phyloP scores from a whole-genome alignment of 2,888 invertebrate genomes.

The Nasonia oneida region DNA sequence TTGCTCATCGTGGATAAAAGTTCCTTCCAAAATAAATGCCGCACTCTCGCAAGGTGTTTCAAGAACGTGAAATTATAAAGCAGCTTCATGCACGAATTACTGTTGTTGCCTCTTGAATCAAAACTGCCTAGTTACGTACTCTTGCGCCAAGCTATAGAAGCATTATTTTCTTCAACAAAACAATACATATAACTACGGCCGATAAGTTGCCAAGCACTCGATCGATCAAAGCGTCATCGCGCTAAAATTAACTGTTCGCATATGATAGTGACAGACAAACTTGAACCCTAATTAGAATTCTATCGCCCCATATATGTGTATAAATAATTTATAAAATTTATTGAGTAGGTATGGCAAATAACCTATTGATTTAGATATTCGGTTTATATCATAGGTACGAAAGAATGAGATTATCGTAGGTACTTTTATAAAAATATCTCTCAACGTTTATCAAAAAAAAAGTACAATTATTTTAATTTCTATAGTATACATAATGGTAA shows the following conservation, averaged over 20 bases:
- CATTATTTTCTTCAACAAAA: neutral
- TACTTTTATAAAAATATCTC: no score
- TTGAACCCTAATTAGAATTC: neutral
- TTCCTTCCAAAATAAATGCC: conserved; percentile 1
- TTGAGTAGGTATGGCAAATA: no score
- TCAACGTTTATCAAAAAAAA: no score
- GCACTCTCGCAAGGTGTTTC: neutral
- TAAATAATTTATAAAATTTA: no score
- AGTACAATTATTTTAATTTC: no score
- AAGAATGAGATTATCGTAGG: no score
- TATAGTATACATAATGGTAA: no score
- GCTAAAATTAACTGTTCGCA: conserved; percentile 13
- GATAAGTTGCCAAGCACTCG: neutral
- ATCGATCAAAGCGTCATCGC: neutral
- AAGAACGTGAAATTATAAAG: neutral
- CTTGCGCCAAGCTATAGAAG: neutral
- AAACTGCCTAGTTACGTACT: neutral
- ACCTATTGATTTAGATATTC: no score
- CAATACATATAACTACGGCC: neutral
- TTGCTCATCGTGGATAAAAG: conserved; percentile 66
- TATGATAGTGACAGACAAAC: neutral
- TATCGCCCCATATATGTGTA: no score
- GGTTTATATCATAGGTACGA: no score
- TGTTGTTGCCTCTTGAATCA: neutral
- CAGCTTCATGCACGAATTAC: neutral